Evolutionary conservation across 2,797 vertebrate species (phyloP).

Genomic region (Sphaeramia orbicularis): DNA sequence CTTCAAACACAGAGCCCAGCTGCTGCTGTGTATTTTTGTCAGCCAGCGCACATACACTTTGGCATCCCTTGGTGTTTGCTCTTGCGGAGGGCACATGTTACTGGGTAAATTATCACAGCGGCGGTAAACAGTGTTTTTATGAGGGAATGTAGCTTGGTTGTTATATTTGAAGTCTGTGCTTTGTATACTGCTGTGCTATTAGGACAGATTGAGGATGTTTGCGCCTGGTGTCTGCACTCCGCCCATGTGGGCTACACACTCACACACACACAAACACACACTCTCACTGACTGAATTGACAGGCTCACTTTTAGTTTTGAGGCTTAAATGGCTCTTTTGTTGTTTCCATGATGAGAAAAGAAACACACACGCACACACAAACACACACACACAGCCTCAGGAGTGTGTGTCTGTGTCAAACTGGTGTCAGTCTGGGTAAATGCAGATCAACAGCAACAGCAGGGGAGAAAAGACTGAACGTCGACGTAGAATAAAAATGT

Average conservation of each 20-base stretch:
- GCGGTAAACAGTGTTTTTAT: slow-evolving; percentile 83
- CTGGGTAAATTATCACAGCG: slow-evolving; percentile 84
- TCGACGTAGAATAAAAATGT: slow-evolving; percentile 20
- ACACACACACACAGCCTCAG: slow-evolving; percentile 51
- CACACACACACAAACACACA: slow-evolving; percentile 41
- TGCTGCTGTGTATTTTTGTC: slow-evolving; percentile 81
- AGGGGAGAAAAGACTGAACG: slow-evolving; percentile 56
- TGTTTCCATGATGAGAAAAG: slow-evolving; percentile 63
- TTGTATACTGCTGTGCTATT: slow-evolving; percentile 77
- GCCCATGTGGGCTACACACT: slow-evolving; percentile 71
- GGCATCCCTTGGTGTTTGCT: slow-evolving; percentile 79
- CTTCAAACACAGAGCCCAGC: slow-evolving; percentile 79
- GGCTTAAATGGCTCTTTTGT: slow-evolving; percentile 74
- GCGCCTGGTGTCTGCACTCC: slow-evolving; percentile 80
- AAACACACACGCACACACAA: slow-evolving; percentile 51
- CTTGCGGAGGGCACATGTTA: slow-evolving; percentile 83
- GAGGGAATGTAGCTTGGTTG: slow-evolving; percentile 68
- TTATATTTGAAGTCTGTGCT: slow-evolving; percentile 78
- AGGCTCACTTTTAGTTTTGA: slow-evolving; percentile 65
- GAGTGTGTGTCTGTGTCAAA: slow-evolving; percentile 68
- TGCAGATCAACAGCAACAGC: slow-evolving; percentile 69
- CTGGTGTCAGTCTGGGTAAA: slow-evolving; percentile 73
- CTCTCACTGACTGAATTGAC: slow-evolving; percentile 30
- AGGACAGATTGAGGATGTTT: slow-evolving; percentile 85
- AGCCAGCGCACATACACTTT: slow-evolving; percentile 58